Conservation (phyloP, 1,140 invertebrate genomes). For the Acromyrmex heyeri region DNA sequence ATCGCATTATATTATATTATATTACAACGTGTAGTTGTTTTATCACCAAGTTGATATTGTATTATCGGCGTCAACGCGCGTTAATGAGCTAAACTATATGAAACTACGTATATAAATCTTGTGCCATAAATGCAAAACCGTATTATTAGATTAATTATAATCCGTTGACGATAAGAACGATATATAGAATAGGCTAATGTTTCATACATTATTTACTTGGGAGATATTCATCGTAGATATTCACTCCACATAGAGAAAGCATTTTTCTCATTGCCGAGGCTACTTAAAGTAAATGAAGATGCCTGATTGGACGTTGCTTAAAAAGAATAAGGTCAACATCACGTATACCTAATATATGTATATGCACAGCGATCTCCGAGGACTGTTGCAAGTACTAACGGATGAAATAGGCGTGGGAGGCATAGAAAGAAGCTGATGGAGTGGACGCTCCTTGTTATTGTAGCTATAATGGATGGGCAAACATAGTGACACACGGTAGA, state of each 20-base stretch:
- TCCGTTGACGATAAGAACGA: background rate
- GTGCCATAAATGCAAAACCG: background rate
- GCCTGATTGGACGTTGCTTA: constrained; percentile 49
- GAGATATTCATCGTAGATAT: background rate
- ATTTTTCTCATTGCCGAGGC: constrained; percentile 20
- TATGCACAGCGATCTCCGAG: constrained; percentile 56
- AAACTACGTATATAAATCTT: background rate
- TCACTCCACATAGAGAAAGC: background rate
- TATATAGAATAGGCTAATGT: background rate
- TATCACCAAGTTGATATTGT: background rate
- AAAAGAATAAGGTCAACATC: constrained; percentile 73
- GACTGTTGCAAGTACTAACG: constrained; percentile 67
- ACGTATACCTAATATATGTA: constrained; percentile 33
- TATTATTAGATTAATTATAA: background rate
- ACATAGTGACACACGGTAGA: constrained; percentile 72
- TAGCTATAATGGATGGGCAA: constrained; percentile 76
- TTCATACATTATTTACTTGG: background rate
- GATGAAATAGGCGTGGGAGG: constrained; percentile 63
- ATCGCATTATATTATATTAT: background rate
- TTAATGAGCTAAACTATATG: background rate
- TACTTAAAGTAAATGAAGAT: constrained; percentile 43
- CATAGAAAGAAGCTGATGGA: constrained; percentile 70
- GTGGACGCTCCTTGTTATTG: constrained; percentile 75
- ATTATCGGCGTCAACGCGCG: background rate
- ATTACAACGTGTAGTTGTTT: background rate